Evolutionary conservation across 2,113 vertebrate species (phyloP), one percentile per base, ranked within the genome.

Genomic region (Rhinoderma darwinii): DNA sequence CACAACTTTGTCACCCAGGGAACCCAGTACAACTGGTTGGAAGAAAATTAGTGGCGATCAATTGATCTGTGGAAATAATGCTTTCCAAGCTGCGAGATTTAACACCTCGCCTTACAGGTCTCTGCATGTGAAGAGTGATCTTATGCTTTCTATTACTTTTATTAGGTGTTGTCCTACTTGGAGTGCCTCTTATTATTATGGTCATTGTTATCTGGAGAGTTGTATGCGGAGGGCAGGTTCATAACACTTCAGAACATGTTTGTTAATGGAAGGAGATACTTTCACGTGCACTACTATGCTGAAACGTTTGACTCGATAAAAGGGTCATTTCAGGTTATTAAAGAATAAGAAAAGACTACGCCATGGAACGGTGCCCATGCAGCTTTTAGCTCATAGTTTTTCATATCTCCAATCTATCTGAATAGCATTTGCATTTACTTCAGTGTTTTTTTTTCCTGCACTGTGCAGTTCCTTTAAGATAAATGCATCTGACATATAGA

Each of bases 41-140:
- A 32, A 51, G 27, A 47, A 1, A 72, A 72, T 22, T 54, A 32
- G 63, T 27, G 27, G 81, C 20, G 22, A 50, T 83, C 30, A 70
- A 43, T 70, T 25, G 50, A 80, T 59, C 32, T n/a, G 30, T 59
- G 75, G 75, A 78, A 78, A 78, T 32, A 41, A 35, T 8, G 35
- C 66, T 70, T 35, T 70, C 30, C 66, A 70, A 32, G 66, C 12
- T 37, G 66, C 20, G 4, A 37, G 35, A 22, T 37, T 37, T 72
- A 72, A 20, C 32, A 10, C 66, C n/a, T 70, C 14, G 27, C 15
- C 61, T 17, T 32, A n/a, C n/a, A n/a, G n/a, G n/a, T n/a, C n/a
- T 47, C 14, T 47, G 14, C 44, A 10, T 12, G 2, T 12, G 7
- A 12, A 47, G 44, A 8, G 44, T 1, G 9, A 47, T 47, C 44